Evolutionary conservation across 2,797 vertebrate species (phyloP).

Genomic region (Parambassis ranga): DNA sequence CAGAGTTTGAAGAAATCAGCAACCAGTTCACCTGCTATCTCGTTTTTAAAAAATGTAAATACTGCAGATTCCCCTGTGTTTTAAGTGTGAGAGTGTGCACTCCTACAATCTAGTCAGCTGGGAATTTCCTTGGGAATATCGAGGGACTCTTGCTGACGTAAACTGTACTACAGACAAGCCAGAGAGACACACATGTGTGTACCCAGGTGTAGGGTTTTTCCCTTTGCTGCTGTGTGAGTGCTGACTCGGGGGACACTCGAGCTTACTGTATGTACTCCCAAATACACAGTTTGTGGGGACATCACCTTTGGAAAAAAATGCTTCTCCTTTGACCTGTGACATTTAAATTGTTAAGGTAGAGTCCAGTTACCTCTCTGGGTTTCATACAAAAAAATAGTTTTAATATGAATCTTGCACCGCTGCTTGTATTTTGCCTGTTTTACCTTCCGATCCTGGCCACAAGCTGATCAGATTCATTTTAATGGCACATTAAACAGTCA

Average conservation of each 20-base stretch:
- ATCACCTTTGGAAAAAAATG: background rate
- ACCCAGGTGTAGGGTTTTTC: constrained; percentile 10
- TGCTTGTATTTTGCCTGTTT: background rate
- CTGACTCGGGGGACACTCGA: background rate
- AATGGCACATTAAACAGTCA: constrained; percentile 13
- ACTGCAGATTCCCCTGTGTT: background rate
- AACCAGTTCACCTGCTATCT: too few species aligned
- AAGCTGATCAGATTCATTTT: too few species aligned
- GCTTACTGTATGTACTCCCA: background rate
- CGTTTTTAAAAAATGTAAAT: too few species aligned
- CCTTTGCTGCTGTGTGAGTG: background rate
- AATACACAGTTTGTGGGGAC: background rate
- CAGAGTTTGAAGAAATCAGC: too few species aligned
- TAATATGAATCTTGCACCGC: constrained; percentile 27
- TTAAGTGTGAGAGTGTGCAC: background rate
- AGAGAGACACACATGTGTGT: background rate
- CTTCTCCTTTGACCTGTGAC: too few species aligned
- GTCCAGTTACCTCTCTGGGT: too few species aligned
- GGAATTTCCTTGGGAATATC: constrained; percentile 8
- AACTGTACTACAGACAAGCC: background rate
- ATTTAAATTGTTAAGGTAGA: too few species aligned
- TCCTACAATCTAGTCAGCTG: background rate
- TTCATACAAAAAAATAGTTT: too few species aligned
- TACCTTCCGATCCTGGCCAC: too few species aligned
- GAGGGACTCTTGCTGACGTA: constrained; percentile 48